These are phyloP conservation scores for Dynastes maya DNA, from an alignment of 2,888 invertebrate genomes.

Conservation along the genomic window DNA sequence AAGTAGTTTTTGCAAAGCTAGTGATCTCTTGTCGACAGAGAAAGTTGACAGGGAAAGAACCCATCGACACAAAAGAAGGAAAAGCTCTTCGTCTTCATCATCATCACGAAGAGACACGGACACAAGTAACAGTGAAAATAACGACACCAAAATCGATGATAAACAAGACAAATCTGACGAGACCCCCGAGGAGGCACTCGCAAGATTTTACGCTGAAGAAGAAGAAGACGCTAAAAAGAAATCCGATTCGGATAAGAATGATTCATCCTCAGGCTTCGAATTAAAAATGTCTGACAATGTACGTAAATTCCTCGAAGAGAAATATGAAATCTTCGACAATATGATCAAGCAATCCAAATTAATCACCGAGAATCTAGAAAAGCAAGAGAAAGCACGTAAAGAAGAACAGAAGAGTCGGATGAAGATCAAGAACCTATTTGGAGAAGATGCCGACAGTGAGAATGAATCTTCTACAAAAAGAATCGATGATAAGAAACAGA, in stretches of 20 bases:
- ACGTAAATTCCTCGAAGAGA: conserved; percentile 48
- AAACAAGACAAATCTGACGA: not conserved
- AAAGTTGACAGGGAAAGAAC: not conserved
- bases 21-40: conserved; percentile 22
- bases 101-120: not conserved
- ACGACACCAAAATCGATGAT: not conserved
- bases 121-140: not conserved
- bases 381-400: conserved; percentile 28
- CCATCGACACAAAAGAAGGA: not conserved
- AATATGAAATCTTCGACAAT: conserved; percentile 50
- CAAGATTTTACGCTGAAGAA: conserved; percentile 12
- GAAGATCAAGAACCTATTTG: conserved; percentile 56
- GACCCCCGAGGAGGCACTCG: conserved; percentile 28
- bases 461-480: conserved; percentile 25
- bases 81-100: conserved; percentile 12
- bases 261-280: conserved; percentile 17
- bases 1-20: conserved; percentile 27
- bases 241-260: not conserved
- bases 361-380: conserved; percentile 39
- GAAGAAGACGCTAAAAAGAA: not conserved
- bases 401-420: conserved; percentile 27
- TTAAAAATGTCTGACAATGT: conserved; percentile 48
- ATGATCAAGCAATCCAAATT: conserved; percentile 49
- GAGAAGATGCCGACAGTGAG: conserved; percentile 56
- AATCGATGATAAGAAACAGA: conserved; percentile 4